Evolutionary conservation across 2,888 invertebrate species (phyloP).

Genomic region (Hanleya hanleyi): DNA sequence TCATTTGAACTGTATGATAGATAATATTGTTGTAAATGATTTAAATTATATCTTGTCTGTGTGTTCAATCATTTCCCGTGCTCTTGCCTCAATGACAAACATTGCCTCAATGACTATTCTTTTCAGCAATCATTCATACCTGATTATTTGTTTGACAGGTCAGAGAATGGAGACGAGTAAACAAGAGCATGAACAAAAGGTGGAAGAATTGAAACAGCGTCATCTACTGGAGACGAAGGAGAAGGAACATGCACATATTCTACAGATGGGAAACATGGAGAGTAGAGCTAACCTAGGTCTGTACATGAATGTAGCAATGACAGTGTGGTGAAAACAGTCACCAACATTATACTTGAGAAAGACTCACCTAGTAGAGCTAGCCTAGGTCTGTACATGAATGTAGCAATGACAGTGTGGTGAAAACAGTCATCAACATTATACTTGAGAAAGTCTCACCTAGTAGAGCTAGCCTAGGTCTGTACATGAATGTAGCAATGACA

Average conservation of each 20-base stretch:
- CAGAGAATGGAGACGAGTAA: conserved; percentile 57
- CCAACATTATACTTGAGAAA: too few relatives aligned
- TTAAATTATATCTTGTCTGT: background rate
- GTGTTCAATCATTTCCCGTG: background rate
- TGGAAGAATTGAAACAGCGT: conserved; percentile 38
- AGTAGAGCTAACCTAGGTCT: conserved; percentile 50
- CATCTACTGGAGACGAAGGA: conserved; percentile 46
- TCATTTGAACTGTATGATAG: background rate
- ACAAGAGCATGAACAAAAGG: conserved; percentile 52
- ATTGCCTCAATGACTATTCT: background rate
- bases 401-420: too few relatives aligned
- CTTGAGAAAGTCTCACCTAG: too few relatives aligned
- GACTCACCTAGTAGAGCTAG: too few relatives aligned
- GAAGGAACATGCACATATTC: conserved; percentile 42
- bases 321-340: too few relatives aligned
- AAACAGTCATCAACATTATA: too few relatives aligned
- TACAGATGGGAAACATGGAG: conserved; percentile 38
- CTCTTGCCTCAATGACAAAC: background rate
- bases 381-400: too few relatives aligned
- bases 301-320: too few relatives aligned
- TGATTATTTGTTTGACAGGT: conserved; percentile 38
- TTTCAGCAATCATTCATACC: conserved; percentile 24
- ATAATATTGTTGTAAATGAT: background rate
- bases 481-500: too few relatives aligned
- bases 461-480: too few relatives aligned